A percentile compares a stretch with the other conserved stretches of the same genome.
Evolutionary conservation across 2,888 invertebrate species (phyloP).

Genomic region (Caenorhabditis sp.): DNA sequence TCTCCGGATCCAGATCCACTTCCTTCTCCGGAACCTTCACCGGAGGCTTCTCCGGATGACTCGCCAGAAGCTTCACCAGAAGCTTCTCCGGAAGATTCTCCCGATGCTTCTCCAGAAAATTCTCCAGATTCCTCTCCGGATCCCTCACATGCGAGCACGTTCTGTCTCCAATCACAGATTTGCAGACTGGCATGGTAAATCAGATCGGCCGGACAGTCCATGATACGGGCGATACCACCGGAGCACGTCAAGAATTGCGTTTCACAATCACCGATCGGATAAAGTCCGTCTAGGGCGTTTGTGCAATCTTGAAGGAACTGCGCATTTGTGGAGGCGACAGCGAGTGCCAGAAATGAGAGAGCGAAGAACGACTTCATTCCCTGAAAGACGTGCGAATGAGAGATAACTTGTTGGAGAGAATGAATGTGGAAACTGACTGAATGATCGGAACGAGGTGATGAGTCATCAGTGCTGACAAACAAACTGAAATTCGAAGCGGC

Average conservation of each 20-base stretch:
- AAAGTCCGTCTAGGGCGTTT: slow-evolving; percentile 43
- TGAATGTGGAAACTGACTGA: too few relatives aligned
- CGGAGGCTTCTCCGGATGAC: slow-evolving; percentile 21
- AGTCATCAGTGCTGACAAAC: too few relatives aligned
- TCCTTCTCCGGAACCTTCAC: slow-evolving; percentile 15
- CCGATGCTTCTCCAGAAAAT: slow-evolving; percentile 39
- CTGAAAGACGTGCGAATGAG: too few relatives aligned
- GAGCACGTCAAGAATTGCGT: slow-evolving; percentile 52
- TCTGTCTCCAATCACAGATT: slow-evolving; percentile 50
- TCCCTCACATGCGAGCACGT: slow-evolving; percentile 38
- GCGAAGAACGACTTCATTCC: slow-evolving; percentile 37
- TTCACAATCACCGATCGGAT: slow-evolving; percentile 46
- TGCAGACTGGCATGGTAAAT: slow-evolving; percentile 34
- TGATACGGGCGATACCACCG: slow-evolving; percentile 51
- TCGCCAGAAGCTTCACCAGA: slow-evolving; percentile 39
- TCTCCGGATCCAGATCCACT: slow-evolving; percentile 2
- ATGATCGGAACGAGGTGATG: too few relatives aligned
- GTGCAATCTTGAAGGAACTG: slow-evolving; percentile 46
- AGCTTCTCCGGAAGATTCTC: slow-evolving; percentile 23
- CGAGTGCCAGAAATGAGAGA: slow-evolving; percentile 11
- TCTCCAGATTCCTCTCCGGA: slow-evolving; percentile 42
- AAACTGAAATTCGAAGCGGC: too few relatives aligned
- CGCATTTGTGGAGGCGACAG: slow-evolving; percentile 17
- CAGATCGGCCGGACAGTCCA: slow-evolving; percentile 54
- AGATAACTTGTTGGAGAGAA: too few relatives aligned